phyloP scores from a whole-genome alignment of 1,140 invertebrate genomes.

The Saccostrea echinata region DNA sequence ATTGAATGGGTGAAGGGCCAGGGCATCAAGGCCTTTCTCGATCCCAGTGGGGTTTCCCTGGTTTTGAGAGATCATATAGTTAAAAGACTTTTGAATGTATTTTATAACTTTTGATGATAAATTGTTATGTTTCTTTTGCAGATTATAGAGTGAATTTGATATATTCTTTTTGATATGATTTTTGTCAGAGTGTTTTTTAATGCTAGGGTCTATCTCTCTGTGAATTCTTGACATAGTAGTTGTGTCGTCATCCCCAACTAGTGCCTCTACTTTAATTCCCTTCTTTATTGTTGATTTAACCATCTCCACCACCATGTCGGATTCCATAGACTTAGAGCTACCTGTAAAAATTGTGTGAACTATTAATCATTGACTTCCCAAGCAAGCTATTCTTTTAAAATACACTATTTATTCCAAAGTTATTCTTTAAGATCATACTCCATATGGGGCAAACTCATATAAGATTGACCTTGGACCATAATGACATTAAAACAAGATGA shows the following conservation, averaged over 20 bases:
- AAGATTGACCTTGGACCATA: too few relatives aligned
- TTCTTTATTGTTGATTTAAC: background rate
- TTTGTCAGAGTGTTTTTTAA: constrained; percentile 5
- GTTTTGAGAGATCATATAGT: too few relatives aligned
- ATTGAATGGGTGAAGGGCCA: too few relatives aligned
- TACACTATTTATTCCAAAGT: too few relatives aligned
- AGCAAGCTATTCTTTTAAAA: too few relatives aligned
- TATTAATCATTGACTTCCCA: too few relatives aligned
- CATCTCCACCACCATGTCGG: background rate
- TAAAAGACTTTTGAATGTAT: too few relatives aligned
- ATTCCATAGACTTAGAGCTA: background rate
- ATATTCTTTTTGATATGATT: constrained; percentile 27
- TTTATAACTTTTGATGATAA: background rate
- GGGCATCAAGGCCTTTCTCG: too few relatives aligned
- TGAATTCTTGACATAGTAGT: background rate
- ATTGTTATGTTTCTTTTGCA: constrained; percentile 15
- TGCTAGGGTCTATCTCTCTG: background rate
- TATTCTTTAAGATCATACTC: too few relatives aligned
- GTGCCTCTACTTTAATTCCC: background rate
- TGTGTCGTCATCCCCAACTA: background rate
- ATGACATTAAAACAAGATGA: too few relatives aligned
- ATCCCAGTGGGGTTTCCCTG: too few relatives aligned
- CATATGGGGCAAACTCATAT: too few relatives aligned
- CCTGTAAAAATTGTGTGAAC: background rate
- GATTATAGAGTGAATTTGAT: background rate